Base-by-base conservation (phyloP, 2,113 vertebrate genomes). In the Fregata magnificens region DNA sequence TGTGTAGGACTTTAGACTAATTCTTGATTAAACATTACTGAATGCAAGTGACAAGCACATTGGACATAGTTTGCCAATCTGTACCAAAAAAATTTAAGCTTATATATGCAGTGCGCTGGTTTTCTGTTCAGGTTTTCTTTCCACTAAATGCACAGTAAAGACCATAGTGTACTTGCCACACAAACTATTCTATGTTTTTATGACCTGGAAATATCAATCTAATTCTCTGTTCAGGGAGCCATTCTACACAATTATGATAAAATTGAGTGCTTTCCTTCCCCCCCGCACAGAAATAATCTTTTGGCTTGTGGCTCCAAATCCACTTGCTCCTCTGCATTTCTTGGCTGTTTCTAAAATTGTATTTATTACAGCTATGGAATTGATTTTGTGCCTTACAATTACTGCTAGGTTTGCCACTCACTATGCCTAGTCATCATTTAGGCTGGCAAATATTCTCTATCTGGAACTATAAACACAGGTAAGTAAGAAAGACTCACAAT, bases 301-400 rank as follows among this genome's bases (percentile, higher is more conserved):
- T 49, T 82, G 78, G 85, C 45, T 59, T 53, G 26, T n/a, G 52
- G 67, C 79, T 92, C n/a, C 65, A 95, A 95, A 88, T 76, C 59
- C 28, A 96, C 56, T 61, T 8, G 17, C 11, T 82, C 18, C 86
- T 70, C 79, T 76, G 31, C 53, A 71, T 55, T 71, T 72, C 52
- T 66, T 14, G 16, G 18, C 55, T 85, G 32, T 71, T 98, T 80
- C 58, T n/a, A 56, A 62, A 61, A 73, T 86, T 20, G 31, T 72
- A 77, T 92, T 96, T 95, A 50, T 96, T 90, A 55, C 61, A 85
- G 28, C 47, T 63, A 67, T 13, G 42, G 69, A 97, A 96, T 16
- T 72, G 71, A 94, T 88, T 93, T 89, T 1, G 17, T 95, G 73
- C 38, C 24, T 95, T 78, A 93, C 82, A 95, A 80, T 88, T 95